These are phyloP conservation scores for Micrasema longulum DNA, from an alignment of 1,140 invertebrate genomes.

Conservation along the genomic window DNA sequence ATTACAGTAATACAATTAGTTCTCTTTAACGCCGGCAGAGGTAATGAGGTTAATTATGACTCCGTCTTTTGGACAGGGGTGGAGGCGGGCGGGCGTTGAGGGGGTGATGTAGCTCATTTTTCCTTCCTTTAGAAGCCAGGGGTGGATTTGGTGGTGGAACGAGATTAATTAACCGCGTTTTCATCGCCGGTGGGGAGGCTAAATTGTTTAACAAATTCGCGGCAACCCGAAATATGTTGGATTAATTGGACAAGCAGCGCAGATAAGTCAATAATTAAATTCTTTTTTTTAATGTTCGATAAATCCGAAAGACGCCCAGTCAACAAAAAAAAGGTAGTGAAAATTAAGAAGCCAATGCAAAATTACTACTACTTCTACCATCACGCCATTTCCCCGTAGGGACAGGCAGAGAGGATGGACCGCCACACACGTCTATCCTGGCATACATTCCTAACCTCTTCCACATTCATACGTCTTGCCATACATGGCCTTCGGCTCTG, in stretches of 20 bases:
- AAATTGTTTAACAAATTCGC: slow-evolving; percentile 44
- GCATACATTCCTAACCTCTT: too few relatives aligned
- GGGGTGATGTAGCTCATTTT: slow-evolving; percentile 40
- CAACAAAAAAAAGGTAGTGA: too few relatives aligned
- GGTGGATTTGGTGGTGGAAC: slow-evolving; percentile 25
- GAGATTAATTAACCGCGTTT: slow-evolving; percentile 51
- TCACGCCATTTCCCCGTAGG: too few relatives aligned
- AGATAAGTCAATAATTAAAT: slow-evolving; percentile 20
- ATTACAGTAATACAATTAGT: slow-evolving; percentile 55
- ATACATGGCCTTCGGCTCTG: too few relatives aligned
- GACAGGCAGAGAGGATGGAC: too few relatives aligned
- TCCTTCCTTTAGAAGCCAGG: slow-evolving; percentile 41
- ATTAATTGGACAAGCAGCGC: slow-evolving; percentile 21
- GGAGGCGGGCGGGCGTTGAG: neutral
- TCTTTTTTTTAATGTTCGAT: too few relatives aligned
- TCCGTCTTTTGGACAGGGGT: slow-evolving; percentile 45
- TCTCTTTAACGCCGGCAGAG: slow-evolving; percentile 49
- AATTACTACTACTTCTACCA: too few relatives aligned
- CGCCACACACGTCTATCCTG: too few relatives aligned
- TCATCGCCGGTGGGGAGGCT: slow-evolving; percentile 30
- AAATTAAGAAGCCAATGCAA: too few relatives aligned
- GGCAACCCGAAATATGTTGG: slow-evolving; percentile 23
- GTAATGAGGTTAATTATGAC: slow-evolving; percentile 56
- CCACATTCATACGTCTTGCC: too few relatives aligned
- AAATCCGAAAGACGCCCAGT: too few relatives aligned